Base-by-base conservation (phyloP, 2,797 vertebrate species). In the Basileuterus tristriatus region DNA sequence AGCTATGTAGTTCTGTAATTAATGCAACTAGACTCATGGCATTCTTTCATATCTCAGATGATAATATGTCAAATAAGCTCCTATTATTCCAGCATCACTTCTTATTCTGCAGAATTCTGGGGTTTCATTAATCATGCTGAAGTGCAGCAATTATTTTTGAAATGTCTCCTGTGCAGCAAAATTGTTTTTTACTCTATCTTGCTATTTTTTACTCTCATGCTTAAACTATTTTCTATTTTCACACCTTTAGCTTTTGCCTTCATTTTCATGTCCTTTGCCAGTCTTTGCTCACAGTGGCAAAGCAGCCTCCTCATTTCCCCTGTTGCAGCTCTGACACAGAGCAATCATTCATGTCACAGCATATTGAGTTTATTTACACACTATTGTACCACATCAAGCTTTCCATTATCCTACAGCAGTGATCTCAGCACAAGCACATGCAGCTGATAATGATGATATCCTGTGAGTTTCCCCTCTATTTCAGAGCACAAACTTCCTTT, bases 331-430 rank as follows among this genome's bases (percentile, higher is more conserved):
- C 68, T 81, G 69, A 55, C 58, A 81, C 23, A 0, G 72, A 83
- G 50, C 6, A 1, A 91, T 63, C 72, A 15, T 17, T 91, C 59
- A 41, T 26, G n/a, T 56, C 72, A 70, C 29, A 89, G 52, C 2
- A 5, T 9, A 74, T 26, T 50, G 72, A 87, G 58, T 71, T 88
- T 91, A 91, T 90, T 95, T 94, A 81, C 83, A 86, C 43, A 34
- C 39, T 86, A 86, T 37, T 83, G 50, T 30, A 55, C 55, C 19
- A 30, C 23, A 52, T 15, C 16, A 62, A 41, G 17, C 55, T 93
- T 86, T 58, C 79, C 47, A 69, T 86, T 90, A 41, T 20, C 75
- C 36, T 39, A 41, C 60, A 72, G 3, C 55, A 69, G 15, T 23
- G 74, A 83, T 79, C 58, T 59, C 80, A 56, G 4, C 3, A 78